Evolutionary conservation across 2,888 invertebrate species (phyloP).

Genomic region (Watsonalla binaria): DNA sequence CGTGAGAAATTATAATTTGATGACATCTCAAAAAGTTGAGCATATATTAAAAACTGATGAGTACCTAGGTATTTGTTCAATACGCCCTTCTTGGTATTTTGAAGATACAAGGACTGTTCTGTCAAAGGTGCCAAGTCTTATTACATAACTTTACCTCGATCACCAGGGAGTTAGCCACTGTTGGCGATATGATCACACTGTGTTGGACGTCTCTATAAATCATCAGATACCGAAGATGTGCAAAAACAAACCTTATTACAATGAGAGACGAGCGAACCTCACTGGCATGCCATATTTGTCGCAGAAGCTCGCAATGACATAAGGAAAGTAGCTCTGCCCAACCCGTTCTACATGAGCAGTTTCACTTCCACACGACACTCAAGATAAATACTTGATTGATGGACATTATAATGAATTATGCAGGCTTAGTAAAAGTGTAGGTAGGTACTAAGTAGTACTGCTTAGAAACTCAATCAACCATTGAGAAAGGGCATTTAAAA

Average conservation of each 20-base stretch:
- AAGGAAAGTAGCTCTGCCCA: slow-evolving; percentile 24
- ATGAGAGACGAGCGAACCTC: background rate
- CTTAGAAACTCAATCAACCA: background rate
- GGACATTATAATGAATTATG: background rate
- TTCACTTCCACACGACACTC: slow-evolving; percentile 27
- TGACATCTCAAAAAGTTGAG: too few relatives aligned
- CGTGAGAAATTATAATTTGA: too few relatives aligned
- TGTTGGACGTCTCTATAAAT: too few relatives aligned
- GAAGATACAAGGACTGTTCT: too few relatives aligned
- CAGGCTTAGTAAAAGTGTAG: slow-evolving; percentile 4
- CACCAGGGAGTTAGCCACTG: too few relatives aligned
- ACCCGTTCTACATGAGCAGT: slow-evolving; percentile 28
- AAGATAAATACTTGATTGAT: slow-evolving; percentile 1
- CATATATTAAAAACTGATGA: too few relatives aligned
- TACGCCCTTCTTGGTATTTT: too few relatives aligned
- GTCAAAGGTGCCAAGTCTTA: too few relatives aligned
- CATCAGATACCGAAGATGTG: background rate
- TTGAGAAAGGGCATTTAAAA: background rate
- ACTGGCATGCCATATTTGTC: background rate
- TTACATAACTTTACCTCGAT: too few relatives aligned
- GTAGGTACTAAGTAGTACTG: background rate
- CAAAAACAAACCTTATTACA: background rate
- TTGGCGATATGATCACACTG: too few relatives aligned
- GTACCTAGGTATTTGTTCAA: too few relatives aligned
- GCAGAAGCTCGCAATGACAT: slow-evolving; percentile 1